These are phyloP conservation scores for Nemopilema nomurai DNA, from an alignment of 30 jellyfish, hydroid and myxozoan species.

Conservation along the genomic window DNA sequence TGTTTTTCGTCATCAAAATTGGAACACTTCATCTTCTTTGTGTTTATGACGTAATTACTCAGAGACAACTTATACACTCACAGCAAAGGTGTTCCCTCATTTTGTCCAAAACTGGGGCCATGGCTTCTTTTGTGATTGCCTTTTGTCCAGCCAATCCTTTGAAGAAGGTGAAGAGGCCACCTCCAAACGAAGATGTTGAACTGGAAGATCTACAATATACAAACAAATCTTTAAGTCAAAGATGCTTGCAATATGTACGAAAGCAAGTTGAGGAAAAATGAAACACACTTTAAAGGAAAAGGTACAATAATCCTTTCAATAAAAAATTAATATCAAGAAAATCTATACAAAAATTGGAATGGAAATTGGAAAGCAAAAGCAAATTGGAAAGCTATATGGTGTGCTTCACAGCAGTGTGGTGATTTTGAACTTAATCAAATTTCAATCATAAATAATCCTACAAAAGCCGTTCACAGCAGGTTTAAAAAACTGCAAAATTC, in stretches of 20 bases:
- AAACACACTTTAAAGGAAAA: not conserved
- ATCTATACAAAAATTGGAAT: no score
- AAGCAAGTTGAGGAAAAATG: no score
- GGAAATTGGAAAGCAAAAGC: no score
- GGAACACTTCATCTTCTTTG: not conserved
- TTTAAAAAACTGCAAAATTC: no score
- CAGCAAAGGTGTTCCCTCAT: conserved; percentile 98
- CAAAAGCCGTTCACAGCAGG: no score
- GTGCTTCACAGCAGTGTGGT: no score
- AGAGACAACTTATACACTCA: conserved; percentile 20
- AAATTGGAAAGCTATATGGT: no score
- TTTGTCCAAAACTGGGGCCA: conserved; percentile 92
- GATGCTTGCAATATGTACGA: no score
- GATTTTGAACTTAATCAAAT: no score
- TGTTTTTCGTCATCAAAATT: not conserved
- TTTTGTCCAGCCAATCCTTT: conserved; percentile 98
- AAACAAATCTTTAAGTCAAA: no score
- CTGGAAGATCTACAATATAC: conserved; percentile 30
- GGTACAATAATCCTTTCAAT: not conserved
- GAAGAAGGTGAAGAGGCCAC: conserved; percentile 94
- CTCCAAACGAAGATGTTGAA: conserved; percentile 63
- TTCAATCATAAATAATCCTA: no score
- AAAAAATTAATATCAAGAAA: not conserved
- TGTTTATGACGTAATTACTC: not conserved
- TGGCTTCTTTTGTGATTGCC: conserved; percentile 94